Base-by-base conservation (phyloP, 2,888 invertebrate genomes). In the Parthenolecanium corni region DNA sequence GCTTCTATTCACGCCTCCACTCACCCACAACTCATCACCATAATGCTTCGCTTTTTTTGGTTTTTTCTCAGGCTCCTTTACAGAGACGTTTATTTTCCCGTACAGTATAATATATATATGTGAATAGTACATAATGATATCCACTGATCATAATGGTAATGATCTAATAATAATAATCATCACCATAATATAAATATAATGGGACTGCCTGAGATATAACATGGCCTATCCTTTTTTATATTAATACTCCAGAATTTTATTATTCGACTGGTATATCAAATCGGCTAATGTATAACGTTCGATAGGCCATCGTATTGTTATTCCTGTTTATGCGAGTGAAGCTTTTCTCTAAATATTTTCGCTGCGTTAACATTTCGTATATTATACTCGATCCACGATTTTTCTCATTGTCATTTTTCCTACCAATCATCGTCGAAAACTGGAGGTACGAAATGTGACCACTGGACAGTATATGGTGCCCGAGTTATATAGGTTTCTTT, bases 1-100 rank as follows among this genome's bases (percentile, higher is more conserved):
- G 44, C 46, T 56, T 56, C 44, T 40, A 56, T 56, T 56, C 56
- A 56, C 56, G 46, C 44, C 56, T 56, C 44, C 44, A 44, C 56
- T 56, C 56, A 56, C 56, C 56, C 56, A 56, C 56, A 44, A 42
- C 56, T 56, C 56, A 56, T 56, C 56, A 56, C 21, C 56, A 56
- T 44, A 56, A 56, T 46, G 44, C 56, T 56, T 14, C 16, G 44
- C 56, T 40, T 56, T 54, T 40, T 56, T 54, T 56, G 31, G 42
- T 18, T 56, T 18, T 56, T 56, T 56, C 56, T 25, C 56, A 56
- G 56, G 56, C 42, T 56, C 56, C 44, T 56, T 56, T n/a, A n/a
- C n/a, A 56, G 21, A 20, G 46, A 21, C 56, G 56, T 56, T 56
- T 44, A 56, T 56, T 46, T 56, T 56, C 56, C 31, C 18, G 46